Conservation (phyloP, 64 coral and sea anemone species). For the Orbicella faveolata region DNA sequence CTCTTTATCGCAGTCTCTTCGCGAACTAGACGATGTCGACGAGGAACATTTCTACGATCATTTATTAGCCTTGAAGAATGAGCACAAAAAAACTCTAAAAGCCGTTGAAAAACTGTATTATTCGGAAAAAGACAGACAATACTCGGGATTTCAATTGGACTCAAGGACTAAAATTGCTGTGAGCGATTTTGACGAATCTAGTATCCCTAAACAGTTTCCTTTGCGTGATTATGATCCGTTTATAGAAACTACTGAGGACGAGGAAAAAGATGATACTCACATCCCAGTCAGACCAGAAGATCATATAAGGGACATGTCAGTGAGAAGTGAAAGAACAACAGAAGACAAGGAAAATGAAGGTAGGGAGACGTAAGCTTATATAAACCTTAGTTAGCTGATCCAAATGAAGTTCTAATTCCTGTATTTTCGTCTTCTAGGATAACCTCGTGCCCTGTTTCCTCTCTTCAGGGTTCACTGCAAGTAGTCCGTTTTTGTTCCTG, state of each 20-base stretch:
- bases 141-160: constrained; percentile 75
- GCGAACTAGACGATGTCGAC: constrained; percentile 65
- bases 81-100: constrained; percentile 94
- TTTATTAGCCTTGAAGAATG: constrained; percentile 79
- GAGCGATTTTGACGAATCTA: constrained; percentile 35
- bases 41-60: constrained; percentile 93
- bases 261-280: not conserved
- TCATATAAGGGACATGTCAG: constrained; percentile 66
- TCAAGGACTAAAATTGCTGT: constrained; percentile 68
- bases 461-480: too few species aligned
- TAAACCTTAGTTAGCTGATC: too few species aligned
- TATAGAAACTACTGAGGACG: constrained; percentile 24
- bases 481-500: too few species aligned
- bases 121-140: constrained; percentile 67
- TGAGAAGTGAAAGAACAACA: constrained; percentile 32
- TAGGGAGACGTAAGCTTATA: not conserved
- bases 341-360: constrained; percentile 81
- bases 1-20: constrained; percentile 62
- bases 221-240: constrained; percentile 63
- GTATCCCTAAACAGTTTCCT: constrained; percentile 33
- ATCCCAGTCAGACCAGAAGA: constrained; percentile 24
- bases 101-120: constrained; percentile 90
- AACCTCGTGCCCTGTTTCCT: too few species aligned
- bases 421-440: too few species aligned
- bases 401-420: too few species aligned